Evolutionary conservation across 2,797 vertebrate genomes (phyloP).

Genomic region (Siniperca scherzeri): DNA sequence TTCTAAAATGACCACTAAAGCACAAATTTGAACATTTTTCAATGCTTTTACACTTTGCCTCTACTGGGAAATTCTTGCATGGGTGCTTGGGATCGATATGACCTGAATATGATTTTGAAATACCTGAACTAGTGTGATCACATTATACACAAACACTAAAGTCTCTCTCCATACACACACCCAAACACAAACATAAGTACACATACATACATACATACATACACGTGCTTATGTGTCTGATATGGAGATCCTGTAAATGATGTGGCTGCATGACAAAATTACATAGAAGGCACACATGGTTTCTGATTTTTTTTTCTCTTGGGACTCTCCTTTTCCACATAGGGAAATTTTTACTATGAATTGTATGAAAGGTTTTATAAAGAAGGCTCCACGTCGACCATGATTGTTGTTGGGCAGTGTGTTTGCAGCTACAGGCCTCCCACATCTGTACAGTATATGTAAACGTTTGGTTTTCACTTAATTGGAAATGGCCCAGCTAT

Average conservation of each 20-base stretch:
- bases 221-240: neutral
- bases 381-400: fast-evolving
- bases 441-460: neutral
- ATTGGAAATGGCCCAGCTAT: neutral
- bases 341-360: neutral
- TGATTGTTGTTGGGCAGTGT: neutral
- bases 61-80: neutral
- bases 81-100: conserved; percentile 18
- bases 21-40: conserved; percentile 1
- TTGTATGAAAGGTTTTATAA: neutral
- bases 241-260: neutral
- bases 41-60: neutral
- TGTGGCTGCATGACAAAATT: neutral
- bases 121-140: neutral
- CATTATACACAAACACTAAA: neutral
- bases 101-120: conserved; percentile 21
- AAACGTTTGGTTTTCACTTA: neutral
- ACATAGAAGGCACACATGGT: neutral
- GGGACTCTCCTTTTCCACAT: neutral
- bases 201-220: no score
- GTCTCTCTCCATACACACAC: neutral
- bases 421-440: neutral
- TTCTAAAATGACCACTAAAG: neutral
- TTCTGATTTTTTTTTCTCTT: neutral
- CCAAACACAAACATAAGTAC: neutral